These are phyloP conservation scores for Thera britannica DNA, from an alignment of 2,888 invertebrate species.

Conservation along the genomic window DNA sequence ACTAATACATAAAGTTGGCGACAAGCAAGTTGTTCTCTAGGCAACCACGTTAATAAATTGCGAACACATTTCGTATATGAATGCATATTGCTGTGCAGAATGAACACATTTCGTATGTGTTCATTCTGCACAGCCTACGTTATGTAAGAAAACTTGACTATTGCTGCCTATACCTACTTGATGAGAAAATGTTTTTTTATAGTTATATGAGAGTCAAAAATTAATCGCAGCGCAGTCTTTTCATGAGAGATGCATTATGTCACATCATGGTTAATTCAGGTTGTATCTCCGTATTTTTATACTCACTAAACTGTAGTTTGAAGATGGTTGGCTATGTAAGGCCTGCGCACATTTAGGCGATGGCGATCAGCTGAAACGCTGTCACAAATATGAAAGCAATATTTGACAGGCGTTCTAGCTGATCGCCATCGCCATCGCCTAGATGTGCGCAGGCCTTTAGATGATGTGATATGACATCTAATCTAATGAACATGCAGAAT, in stretches of 20 bases:
- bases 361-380: too few species aligned
- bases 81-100: too few species aligned
- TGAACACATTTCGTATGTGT: too few species aligned
- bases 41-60: too few species aligned
- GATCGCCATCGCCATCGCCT: too few species aligned
- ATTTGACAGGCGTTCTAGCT: too few species aligned
- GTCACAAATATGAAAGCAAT: too few species aligned
- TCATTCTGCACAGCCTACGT: too few species aligned
- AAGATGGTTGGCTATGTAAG: not conserved
- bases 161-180: not conserved
- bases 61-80: too few species aligned
- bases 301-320: not conserved
- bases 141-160: too few species aligned
- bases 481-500: not conserved
- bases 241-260: not conserved
- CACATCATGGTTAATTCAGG: not conserved
- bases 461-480: not conserved
- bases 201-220: constrained; percentile 21
- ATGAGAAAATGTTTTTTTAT: constrained; percentile 3
- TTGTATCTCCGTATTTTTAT: constrained; percentile 11
- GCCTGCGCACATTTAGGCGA: too few species aligned
- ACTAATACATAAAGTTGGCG: constrained; percentile 17
- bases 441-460: not conserved
- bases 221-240: not conserved
- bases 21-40: too few species aligned